Base-by-base conservation (phyloP, 2,888 invertebrate genomes). In the Psylliodes chrysocephalus region DNA sequence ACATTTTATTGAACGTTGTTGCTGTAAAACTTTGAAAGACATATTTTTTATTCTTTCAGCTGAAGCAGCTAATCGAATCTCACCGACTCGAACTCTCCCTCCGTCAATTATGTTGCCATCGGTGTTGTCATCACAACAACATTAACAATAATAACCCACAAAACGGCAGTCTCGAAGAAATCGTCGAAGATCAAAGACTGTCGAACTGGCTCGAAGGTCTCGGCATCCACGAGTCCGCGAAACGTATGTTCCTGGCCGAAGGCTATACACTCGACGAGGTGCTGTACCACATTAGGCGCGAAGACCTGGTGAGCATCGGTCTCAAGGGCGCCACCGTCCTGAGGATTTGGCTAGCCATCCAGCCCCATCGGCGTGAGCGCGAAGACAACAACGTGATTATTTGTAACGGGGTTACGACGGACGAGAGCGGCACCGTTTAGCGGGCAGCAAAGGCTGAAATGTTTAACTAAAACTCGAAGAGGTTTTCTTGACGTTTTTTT, bases 241-340 rank as follows among this genome's bases (percentile, higher is more conserved):
- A 90, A 56, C 85, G 86, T 44, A 88, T 87, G 75, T 89, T 96
- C 72, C 80, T 89, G 1, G 82, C 84, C 18, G 93, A 96, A 79
- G 90, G 91, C 69, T 96, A 91, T 80, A 88, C 90, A 0, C 86
- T 94, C 66, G 87, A 89, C 22, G 95, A 96, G 81, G 84, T 98
- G 54, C 82, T 96, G 66, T 88, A 88, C 67, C 88, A 92, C 74
- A 88, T 94, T 73, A 91, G 90, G 14, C 87, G 94, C 72, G 91
- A 94, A 54, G 97, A 98, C 82, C 83, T 98, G 56, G 86, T 90
- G 57, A 88, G 89, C 74, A 84, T 96, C 60, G 89, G 90, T 54
- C 85, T 97, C 62, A 91, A 92, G 78, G 91, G 93, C 55, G 95
- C 95, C 38, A 86, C 92, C 18, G 92, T 95, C 78, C 87, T 95